A percentile compares a stretch with the other conserved stretches of the same genome.
Conservation (phyloP, 2,113 vertebrate species). For the Colistium nudipinnis region DNA sequence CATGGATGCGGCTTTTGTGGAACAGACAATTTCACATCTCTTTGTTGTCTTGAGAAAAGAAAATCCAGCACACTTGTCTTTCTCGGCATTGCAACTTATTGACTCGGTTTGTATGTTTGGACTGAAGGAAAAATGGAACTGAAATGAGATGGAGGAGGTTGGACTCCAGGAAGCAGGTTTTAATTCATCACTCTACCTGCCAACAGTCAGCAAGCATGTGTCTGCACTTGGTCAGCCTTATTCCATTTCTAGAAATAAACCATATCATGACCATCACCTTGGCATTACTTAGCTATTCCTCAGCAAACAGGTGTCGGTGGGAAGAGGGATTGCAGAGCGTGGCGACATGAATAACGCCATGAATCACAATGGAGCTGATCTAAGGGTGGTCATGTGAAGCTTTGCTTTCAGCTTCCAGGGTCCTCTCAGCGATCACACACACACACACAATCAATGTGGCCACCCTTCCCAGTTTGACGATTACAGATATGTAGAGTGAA, state of each 20-base stretch:
- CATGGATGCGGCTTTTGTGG: constrained; percentile 53
- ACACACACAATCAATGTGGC: constrained; percentile 12
- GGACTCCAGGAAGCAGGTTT: constrained; percentile 10
- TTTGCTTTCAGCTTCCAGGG: constrained; percentile 12
- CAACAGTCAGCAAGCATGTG: background rate
- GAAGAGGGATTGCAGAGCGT: constrained; percentile 52
- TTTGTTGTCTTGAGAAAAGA: background rate
- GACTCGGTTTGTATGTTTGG: constrained; percentile 5
- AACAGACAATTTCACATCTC: constrained; percentile 12
- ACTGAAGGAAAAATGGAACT: background rate
- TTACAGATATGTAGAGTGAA: constrained; percentile 31
- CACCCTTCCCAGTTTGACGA: constrained; percentile 37
- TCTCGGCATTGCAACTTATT: background rate
- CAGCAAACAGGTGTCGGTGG: constrained; percentile 67
- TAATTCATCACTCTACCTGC: constrained; percentile 35
- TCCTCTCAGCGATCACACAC: constrained; percentile 9
- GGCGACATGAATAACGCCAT: constrained; percentile 50
- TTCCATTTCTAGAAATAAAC: constrained; percentile 30
- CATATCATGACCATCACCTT: constrained; percentile 54
- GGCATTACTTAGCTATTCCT: constrained; percentile 43
- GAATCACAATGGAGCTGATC: constrained; percentile 51
- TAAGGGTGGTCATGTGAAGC: constrained; percentile 16
- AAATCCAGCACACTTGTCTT: background rate
- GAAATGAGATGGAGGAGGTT: constrained; percentile 27
- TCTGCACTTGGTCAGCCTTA: constrained; percentile 43